phyloP scores from a whole-genome alignment of 2,888 invertebrate genomes.

The Enchytraeus crypticus region DNA sequence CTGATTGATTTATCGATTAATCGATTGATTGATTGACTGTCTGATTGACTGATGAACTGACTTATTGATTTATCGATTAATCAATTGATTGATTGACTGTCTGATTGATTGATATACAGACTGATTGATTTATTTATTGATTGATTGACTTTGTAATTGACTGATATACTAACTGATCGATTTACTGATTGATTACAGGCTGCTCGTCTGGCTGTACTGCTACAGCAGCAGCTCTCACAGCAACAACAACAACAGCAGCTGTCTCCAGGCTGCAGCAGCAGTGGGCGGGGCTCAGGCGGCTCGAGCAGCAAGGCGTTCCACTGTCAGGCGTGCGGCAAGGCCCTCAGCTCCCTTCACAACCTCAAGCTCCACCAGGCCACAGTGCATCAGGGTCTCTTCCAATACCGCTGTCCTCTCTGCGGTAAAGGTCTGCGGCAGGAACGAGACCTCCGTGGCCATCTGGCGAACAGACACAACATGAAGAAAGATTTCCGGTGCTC shows the following conservation, averaged over 20 bases:
- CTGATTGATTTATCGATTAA: too few relatives aligned
- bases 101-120: too few relatives aligned
- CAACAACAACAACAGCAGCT: slow-evolving; percentile 9
- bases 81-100: too few relatives aligned
- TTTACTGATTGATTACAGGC: too few relatives aligned
- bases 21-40: too few relatives aligned
- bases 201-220: slow-evolving; percentile 4
- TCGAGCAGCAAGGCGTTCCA: slow-evolving; percentile 3
- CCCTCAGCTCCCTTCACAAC: slow-evolving; percentile 39
- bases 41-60: too few relatives aligned
- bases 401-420: slow-evolving; percentile 11
- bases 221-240: slow-evolving; percentile 1
- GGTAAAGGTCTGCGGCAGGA: slow-evolving; percentile 10
- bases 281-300: not conserved
- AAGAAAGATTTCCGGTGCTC: slow-evolving; percentile 12
- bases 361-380: slow-evolving; percentile 18
- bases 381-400: slow-evolving; percentile 8
- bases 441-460: slow-evolving; percentile 9
- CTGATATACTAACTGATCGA: too few relatives aligned
- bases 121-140: too few relatives aligned
- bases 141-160: too few relatives aligned
- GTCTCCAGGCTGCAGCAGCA: not conserved
- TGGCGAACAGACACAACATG: slow-evolving; percentile 11
- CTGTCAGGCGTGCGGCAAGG: slow-evolving; percentile 9
- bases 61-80: too few relatives aligned